Evolutionary conservation across 2,797 vertebrate genomes (phyloP).

Genomic region (Sebastes variabilis): DNA sequence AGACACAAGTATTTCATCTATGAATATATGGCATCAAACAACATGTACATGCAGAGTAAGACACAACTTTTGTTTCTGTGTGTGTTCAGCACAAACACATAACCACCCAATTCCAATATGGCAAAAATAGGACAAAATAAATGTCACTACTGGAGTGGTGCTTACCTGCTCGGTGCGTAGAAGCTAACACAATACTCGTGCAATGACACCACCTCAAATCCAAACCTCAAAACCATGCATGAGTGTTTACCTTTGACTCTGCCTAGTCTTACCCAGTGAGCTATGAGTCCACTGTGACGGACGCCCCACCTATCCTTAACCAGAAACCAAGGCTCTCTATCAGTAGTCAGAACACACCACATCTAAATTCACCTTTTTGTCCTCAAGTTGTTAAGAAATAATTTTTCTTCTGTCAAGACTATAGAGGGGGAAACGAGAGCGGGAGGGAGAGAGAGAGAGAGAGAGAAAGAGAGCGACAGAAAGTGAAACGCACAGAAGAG

Average conservation of each 20-base stretch:
- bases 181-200: constrained; percentile 75
- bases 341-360: constrained; percentile 74
- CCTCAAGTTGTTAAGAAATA: constrained; percentile 11
- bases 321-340: constrained; percentile 75
- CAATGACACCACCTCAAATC: constrained; percentile 81
- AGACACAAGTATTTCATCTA: neutral
- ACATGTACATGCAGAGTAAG: neutral
- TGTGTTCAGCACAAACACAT: constrained; percentile 42
- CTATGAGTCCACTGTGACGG: constrained; percentile 79
- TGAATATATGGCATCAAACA: neutral
- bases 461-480: neutral
- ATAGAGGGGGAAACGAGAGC: neutral
- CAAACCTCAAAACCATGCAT: constrained; percentile 86
- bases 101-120: constrained; percentile 18
- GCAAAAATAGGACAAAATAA: constrained; percentile 10
- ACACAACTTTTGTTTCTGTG: neutral
- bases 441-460: neutral
- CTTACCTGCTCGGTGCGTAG: constrained; percentile 53
- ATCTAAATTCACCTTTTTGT: constrained; percentile 55
- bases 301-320: constrained; percentile 73
- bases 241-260: constrained; percentile 79
- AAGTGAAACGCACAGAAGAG: neutral
- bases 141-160: constrained; percentile 1
- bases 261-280: constrained; percentile 91
- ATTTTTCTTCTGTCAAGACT: constrained; percentile 34